A percentile compares a stretch with the other conserved stretches of the same genome.
Evolutionary conservation across 2,113 vertebrate genomes (phyloP).

Genomic region (Onychostoma macrolepis): DNA sequence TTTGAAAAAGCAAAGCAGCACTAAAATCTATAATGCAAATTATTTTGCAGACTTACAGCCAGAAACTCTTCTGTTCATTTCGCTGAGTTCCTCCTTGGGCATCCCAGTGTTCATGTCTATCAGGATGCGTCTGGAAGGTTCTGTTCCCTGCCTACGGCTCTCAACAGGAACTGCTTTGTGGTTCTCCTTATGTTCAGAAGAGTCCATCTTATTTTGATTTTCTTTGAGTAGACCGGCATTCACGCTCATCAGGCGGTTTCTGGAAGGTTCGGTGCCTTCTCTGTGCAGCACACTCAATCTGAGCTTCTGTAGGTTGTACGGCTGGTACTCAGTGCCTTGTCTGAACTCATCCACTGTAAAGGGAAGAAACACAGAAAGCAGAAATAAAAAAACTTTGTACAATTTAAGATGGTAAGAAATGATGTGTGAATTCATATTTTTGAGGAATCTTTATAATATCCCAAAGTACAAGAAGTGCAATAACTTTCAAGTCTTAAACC

Average conservation of each 20-base stretch:
- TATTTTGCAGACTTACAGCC: constrained; percentile 3
- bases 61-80: constrained; percentile 61
- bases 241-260: neutral
- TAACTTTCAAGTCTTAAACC: neutral
- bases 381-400: neutral
- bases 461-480: neutral
- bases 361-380: neutral
- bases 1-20: neutral
- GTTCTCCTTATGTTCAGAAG: neutral
- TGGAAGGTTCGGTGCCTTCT: neutral
- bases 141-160: constrained; percentile 62
- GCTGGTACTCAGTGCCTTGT: constrained; percentile 11
- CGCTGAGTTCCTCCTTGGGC: constrained; percentile 59
- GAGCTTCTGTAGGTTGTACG: neutral
- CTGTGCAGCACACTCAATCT: neutral
- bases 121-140: constrained; percentile 65
- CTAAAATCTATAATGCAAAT: neutral
- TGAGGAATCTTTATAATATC: too few species aligned
- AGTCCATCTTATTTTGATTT: neutral
- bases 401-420: neutral
- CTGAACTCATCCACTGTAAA: constrained; percentile 37
- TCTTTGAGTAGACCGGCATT: constrained; percentile 5
- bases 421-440: too few species aligned
- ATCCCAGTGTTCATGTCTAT: constrained; percentile 65
- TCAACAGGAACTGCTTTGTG: neutral